Percentiles rank a stretch among this genome's conserved stretches.
These are phyloP conservation scores for Gambusia holbrooki DNA, from an alignment of 2,113 vertebrate species.

Conservation along the genomic window DNA sequence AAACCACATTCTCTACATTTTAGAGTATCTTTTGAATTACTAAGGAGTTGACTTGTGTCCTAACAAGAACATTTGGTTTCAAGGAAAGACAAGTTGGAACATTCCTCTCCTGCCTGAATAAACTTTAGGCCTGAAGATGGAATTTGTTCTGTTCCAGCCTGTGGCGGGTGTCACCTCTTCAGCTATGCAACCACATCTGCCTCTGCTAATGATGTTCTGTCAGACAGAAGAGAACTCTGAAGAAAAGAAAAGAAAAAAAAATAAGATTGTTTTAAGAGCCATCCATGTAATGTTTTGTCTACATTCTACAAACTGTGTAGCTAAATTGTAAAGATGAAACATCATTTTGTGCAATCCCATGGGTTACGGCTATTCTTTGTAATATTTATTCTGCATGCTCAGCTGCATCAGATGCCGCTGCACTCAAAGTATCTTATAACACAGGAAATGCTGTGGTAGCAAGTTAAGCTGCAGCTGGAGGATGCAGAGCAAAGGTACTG, in stretches of 20 bases:
- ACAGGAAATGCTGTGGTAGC: slow-evolving; percentile 63
- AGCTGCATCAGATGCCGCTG: slow-evolving; percentile 22
- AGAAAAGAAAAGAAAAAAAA: background rate
- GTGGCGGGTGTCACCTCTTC: slow-evolving; percentile 47
- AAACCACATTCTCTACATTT: background rate
- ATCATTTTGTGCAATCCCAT: background rate
- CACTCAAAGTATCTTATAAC: slow-evolving; percentile 33
- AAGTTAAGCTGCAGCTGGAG: slow-evolving; percentile 28
- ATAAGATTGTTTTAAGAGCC: background rate
- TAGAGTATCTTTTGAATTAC: background rate
- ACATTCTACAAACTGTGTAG: background rate
- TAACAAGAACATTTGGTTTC: background rate
- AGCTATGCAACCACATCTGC: slow-evolving; percentile 33
- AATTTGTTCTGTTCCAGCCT: slow-evolving; percentile 50
- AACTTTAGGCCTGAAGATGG: slow-evolving; percentile 45
- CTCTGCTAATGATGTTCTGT: slow-evolving; percentile 10
- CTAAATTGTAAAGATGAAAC: background rate
- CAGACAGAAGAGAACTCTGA: background rate
- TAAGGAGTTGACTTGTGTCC: background rate
- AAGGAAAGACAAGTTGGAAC: slow-evolving; percentile 52
- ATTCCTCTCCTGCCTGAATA: slow-evolving; percentile 47
- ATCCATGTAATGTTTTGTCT: background rate
- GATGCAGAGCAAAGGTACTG: slow-evolving; percentile 13
- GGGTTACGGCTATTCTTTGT: background rate
- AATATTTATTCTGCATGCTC: background rate